Conservation (phyloP, 2,797 vertebrate genomes). For the Kryptopterus vitreolus region DNA sequence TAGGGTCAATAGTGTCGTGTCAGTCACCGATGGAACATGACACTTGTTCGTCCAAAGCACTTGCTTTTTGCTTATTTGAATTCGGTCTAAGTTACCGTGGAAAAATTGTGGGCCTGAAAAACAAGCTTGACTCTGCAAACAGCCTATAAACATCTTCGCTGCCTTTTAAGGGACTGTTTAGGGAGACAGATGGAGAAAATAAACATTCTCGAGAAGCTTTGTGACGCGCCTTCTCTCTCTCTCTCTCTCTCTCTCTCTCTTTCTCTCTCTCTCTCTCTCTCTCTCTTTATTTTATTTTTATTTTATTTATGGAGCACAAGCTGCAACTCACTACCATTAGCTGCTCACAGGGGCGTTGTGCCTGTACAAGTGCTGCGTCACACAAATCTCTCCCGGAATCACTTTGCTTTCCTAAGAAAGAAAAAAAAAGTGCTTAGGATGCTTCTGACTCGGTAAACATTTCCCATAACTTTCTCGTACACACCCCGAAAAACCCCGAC, state of each 20-base stretch:
- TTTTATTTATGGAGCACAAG: constrained; percentile 67
- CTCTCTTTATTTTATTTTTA: constrained; percentile 38
- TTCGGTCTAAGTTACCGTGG: constrained; percentile 56
- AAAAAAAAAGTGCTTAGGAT: background rate
- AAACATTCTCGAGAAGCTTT: constrained; percentile 77
- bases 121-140: constrained; percentile 76
- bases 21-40: constrained; percentile 35
- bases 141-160: constrained; percentile 79
- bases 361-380: constrained; percentile 4
- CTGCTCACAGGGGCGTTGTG: constrained; percentile 42
- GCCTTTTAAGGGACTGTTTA: constrained; percentile 87
- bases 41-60: constrained; percentile 66
- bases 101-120: constrained; percentile 69
- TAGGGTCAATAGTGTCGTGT: constrained; percentile 31
- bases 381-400: background rate
- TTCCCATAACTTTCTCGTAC: background rate
- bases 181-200: constrained; percentile 78
- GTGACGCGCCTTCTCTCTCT: constrained; percentile 38
- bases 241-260: no score
- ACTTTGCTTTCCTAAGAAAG: background rate
- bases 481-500: background rate
- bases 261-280: no score
- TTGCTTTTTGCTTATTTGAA: constrained; percentile 64
- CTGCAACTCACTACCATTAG: constrained; percentile 62
- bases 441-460: background rate